Evolutionary conservation across 2,888 invertebrate genomes (phyloP).

Genomic region (Malthinus seriepunctatus): DNA sequence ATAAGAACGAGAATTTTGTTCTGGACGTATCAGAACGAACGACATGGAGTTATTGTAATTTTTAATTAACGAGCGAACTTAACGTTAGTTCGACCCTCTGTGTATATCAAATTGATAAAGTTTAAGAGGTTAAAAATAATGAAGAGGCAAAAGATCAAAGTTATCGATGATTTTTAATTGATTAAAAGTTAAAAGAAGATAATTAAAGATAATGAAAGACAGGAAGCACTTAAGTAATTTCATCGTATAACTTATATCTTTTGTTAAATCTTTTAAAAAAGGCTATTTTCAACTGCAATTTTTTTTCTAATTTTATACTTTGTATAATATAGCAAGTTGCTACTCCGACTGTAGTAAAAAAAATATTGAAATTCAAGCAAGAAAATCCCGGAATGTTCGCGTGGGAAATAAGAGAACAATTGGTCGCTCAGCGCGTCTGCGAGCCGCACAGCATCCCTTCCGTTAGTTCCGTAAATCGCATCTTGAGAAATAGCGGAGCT

Average conservation of each 20-base stretch:
- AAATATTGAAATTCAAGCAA: constrained; percentile 90
- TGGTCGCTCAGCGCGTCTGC: constrained; percentile 87
- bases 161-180: no score
- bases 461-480: constrained; percentile 92
- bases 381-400: constrained; percentile 97
- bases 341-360: constrained; percentile 93
- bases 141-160: no score
- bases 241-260: neutral
- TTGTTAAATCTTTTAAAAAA: neutral
- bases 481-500: constrained; percentile 84
- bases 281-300: neutral
- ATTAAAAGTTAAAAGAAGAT: no score
- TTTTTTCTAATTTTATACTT: neutral
- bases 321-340: constrained; percentile 83
- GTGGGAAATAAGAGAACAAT: constrained; percentile 92
- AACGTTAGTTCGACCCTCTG: no score
- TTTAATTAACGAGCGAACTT: no score
- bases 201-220: neutral
- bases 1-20: no score
- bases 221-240: constrained; percentile 6
- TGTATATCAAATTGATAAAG: no score
- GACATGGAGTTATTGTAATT: no score
- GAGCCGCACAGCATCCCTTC: constrained; percentile 91
- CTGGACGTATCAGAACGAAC: no score
- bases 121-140: no score